Conservation (phyloP, 2,888 invertebrate genomes). For the Augiades crinisus region DNA sequence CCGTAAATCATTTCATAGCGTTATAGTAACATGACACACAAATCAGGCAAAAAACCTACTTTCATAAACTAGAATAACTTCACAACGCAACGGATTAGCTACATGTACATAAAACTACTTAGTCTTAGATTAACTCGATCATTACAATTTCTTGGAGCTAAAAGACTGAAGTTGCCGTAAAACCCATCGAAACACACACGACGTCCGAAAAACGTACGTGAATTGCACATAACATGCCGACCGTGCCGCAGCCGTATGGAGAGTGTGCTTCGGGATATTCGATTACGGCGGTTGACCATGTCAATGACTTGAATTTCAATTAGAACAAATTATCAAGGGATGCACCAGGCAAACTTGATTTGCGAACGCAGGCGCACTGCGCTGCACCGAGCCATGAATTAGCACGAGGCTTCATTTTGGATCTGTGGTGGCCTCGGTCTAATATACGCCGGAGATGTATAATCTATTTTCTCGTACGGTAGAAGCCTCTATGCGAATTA, state of each 20-base stretch:
- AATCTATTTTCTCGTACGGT: conserved; percentile 37
- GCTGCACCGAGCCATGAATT: conserved; percentile 38
- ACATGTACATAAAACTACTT: no score
- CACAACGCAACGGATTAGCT: no score
- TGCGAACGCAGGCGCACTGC: conserved; percentile 59
- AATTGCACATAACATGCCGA: conserved; percentile 9
- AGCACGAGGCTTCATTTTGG: conserved; percentile 35
- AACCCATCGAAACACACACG: no score
- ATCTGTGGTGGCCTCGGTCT: conserved; percentile 37
- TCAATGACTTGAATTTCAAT: conserved; percentile 87
- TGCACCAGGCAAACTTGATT: conserved; percentile 73
- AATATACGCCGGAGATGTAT: conserved; percentile 37
- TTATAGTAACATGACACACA: no score
- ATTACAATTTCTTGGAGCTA: no score
- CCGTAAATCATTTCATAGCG: no score
- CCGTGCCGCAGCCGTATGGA: conserved; percentile 38
- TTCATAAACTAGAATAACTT: no score
- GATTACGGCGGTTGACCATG: conserved; percentile 81
- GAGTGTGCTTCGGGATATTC: conserved; percentile 66
- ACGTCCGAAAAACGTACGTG: not conserved
- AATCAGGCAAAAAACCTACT: no score
- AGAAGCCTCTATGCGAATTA: conserved; percentile 34
- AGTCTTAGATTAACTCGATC: no score
- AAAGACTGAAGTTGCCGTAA: no score
- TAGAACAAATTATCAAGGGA: conserved; percentile 83